Conservation (phyloP, 1,140 invertebrate genomes). For the Thereuonema tuberculata region DNA sequence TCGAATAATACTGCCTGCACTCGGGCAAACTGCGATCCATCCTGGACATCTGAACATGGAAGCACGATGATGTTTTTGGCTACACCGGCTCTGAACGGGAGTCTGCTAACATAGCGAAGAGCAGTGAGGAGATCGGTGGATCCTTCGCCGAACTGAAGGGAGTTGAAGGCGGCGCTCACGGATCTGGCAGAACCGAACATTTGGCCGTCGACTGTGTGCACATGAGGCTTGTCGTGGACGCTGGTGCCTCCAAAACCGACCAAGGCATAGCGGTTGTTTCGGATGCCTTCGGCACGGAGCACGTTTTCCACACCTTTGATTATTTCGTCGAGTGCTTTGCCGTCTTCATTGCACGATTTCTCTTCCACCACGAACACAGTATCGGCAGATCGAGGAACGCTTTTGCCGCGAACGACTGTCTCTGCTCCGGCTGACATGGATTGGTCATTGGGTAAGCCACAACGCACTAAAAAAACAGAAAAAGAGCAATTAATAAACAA, state of each 20-base stretch:
- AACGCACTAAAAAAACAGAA: constrained; percentile 24
- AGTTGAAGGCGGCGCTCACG: constrained; percentile 15
- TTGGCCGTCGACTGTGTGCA: constrained; percentile 34
- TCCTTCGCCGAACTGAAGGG: constrained; percentile 18
- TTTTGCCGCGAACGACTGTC: constrained; percentile 19
- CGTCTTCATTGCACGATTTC: constrained; percentile 28
- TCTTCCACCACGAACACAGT: constrained; percentile 41
- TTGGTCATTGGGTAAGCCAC: constrained; percentile 25
- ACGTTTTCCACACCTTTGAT: constrained; percentile 29
- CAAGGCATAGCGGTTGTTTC: constrained; percentile 34
- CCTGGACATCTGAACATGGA: constrained; percentile 28
- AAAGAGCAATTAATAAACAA: constrained; percentile 6
- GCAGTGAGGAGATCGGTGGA: constrained; percentile 26
- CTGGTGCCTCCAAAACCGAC: constrained; percentile 36
- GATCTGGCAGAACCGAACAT: constrained; percentile 27
- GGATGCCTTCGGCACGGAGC: constrained; percentile 25
- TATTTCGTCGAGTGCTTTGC: constrained; percentile 23
- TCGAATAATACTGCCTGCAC: no score
- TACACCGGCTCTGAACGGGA: constrained; percentile 37
- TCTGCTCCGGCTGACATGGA: constrained; percentile 26
- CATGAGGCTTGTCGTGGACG: constrained; percentile 24
- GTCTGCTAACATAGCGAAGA: constrained; percentile 32
- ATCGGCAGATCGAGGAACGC: constrained; percentile 32
- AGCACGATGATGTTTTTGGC: constrained; percentile 37
- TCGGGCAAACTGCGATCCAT: constrained; percentile 25